phyloP scores from a whole-genome alignment of 2,888 invertebrate species.

The Dasysyrphus albostriatus region DNA sequence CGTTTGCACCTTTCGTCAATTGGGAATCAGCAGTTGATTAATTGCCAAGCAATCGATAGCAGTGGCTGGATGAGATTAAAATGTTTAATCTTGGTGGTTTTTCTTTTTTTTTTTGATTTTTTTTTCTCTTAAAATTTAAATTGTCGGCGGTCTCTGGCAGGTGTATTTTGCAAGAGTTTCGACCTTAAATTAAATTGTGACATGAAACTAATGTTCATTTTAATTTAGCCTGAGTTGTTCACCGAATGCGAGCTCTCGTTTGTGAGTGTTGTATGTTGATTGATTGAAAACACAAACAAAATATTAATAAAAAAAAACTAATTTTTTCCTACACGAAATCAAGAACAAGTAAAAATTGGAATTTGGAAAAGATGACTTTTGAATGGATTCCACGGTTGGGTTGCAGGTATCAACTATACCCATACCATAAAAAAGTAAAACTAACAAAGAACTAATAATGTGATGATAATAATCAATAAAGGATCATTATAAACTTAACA shows the following conservation, averaged over 20 bases:
- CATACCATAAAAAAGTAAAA: neutral
- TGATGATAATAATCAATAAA: neutral
- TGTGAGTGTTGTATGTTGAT: slow-evolving; percentile 8
- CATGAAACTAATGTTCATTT: slow-evolving; percentile 62
- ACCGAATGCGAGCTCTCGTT: slow-evolving; percentile 18
- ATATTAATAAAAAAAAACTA: too few species aligned
- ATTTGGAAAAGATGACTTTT: neutral
- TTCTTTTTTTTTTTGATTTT: slow-evolving; percentile 19
- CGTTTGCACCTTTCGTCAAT: slow-evolving; percentile 75
- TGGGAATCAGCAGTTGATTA: slow-evolving; percentile 65
- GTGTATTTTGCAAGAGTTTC: slow-evolving; percentile 39
- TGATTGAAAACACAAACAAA: neutral
- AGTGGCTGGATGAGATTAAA: slow-evolving; percentile 64
- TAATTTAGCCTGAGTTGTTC: slow-evolving; percentile 49
- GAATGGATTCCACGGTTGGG: neutral
- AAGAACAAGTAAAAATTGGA: neutral
- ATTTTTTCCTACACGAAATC: neutral
- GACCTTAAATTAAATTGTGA: slow-evolving; percentile 35
- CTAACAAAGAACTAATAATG: neutral
- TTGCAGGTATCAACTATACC: too few species aligned
- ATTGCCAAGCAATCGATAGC: slow-evolving; percentile 72
- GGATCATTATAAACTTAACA: neutral
- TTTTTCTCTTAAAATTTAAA: slow-evolving; percentile 29
- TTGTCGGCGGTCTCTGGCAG: slow-evolving; percentile 46
- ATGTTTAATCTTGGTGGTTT: slow-evolving; percentile 48